Base-by-base conservation (phyloP, 2,797 vertebrate species). In the Lepilemur septentrionalis region DNA sequence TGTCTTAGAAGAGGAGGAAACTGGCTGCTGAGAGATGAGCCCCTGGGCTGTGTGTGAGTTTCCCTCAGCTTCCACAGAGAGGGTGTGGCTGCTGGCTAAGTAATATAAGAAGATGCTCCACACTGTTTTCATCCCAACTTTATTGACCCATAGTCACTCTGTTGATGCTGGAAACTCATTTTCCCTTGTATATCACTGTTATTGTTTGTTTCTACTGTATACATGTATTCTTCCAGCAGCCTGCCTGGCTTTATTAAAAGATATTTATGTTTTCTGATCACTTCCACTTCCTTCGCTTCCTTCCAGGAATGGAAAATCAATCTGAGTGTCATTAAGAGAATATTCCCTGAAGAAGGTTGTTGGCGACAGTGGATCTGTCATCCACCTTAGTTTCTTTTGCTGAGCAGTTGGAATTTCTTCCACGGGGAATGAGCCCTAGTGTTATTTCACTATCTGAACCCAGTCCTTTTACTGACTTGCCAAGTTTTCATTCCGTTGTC, bases 401-500 rank as follows among this genome's bases (percentile, higher is more conserved):
- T 63, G 9, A 57, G 25, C 91, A 92, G 59, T 52, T 89, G 55
- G 23, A 88, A 84, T 96, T 93, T 91, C 90, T 91, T 89, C 65
- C 52, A 73, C 1, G 2, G 38, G 32, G 65, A 23, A 69, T 32
- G 82, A 94, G 82, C 50, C 76, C 59, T 13, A 11, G 46, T 55
- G n/a, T 61, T 86, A 48, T 65, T 75, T 73, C 55, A 81, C 32
- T 35, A 52, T 86, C 79, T 69, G 75, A 89, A 89, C 73, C 61
- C 67, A 65, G 80, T 59, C 35, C 48, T 81, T 70, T 85, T 38
- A 41, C 76, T 32, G 76, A 63, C 41, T 55, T 65, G 59, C 91
- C 93, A 87, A 96, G 81, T 96, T 98, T 97, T 98, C 96, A 96
- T 98, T 97, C 95, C 96, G 82, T 97, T 98, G 97, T 98, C 96